Evolutionary conservation across 2,113 vertebrate genomes (phyloP).

Genomic region (Poeciliopsis prolifica): DNA sequence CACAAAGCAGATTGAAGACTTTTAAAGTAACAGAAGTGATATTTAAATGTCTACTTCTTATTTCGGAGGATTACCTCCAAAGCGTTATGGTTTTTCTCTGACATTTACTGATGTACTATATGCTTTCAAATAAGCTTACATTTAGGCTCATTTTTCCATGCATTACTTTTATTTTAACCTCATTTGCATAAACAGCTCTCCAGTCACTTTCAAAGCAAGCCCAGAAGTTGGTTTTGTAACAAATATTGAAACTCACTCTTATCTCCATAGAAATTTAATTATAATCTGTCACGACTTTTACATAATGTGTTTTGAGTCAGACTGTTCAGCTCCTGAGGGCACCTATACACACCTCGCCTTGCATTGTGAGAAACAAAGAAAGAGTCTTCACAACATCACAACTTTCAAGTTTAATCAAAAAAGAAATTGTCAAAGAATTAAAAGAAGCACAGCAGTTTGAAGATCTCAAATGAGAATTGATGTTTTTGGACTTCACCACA

Average conservation of each 20-base stretch:
- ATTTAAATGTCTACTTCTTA: background rate
- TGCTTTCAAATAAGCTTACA: background rate
- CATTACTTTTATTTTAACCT: background rate
- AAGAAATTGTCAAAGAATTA: background rate
- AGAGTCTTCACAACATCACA: slow-evolving; percentile 9
- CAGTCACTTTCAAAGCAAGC: background rate
- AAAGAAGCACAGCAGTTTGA: slow-evolving; percentile 7
- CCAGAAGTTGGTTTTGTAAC: slow-evolving; percentile 1
- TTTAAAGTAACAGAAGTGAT: background rate
- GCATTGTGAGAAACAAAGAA: slow-evolving; percentile 19
- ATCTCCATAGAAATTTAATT: slow-evolving; percentile 55
- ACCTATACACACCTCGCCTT: slow-evolving; percentile 30
- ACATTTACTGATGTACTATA: background rate
- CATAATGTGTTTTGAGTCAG: slow-evolving; percentile 38
- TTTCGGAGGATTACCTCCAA: background rate
- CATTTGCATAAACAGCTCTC: background rate
- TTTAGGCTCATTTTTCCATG: background rate
- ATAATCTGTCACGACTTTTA: slow-evolving; percentile 52
- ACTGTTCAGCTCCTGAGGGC: slow-evolving; percentile 12
- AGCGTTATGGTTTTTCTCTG: background rate
- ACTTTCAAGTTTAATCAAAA: background rate
- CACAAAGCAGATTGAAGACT: background rate
- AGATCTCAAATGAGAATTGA: slow-evolving; percentile 19
- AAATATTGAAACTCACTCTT: slow-evolving; percentile 9
- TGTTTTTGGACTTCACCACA: slow-evolving; percentile 15